These are phyloP conservation scores for Pseudeuparius sepicola DNA, from an alignment of 2,888 invertebrate species.

Conservation along the genomic window DNA sequence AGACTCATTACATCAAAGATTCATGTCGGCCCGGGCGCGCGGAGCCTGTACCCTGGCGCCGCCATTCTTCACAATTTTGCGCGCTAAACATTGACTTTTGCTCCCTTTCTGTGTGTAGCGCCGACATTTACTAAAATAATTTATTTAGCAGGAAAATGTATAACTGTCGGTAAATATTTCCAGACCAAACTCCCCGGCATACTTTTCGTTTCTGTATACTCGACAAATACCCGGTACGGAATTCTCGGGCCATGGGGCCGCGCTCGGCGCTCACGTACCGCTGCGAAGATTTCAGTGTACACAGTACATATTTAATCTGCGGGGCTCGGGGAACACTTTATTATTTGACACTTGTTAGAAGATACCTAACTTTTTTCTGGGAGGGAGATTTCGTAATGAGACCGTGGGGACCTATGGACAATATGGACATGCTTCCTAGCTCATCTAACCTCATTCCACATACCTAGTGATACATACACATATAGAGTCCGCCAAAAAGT, in stretches of 20 bases:
- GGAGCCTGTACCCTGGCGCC: slow-evolving; percentile 2
- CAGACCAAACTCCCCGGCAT: slow-evolving; percentile 39
- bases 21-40: too few species aligned
- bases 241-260: too few species aligned
- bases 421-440: too few species aligned
- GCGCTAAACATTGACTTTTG: slow-evolving; percentile 38
- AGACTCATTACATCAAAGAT: too few species aligned
- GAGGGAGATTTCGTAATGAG: too few species aligned
- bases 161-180: slow-evolving; percentile 43
- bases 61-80: slow-evolving; percentile 32
- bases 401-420: too few species aligned
- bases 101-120: slow-evolving; percentile 37
- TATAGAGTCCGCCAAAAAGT: too few species aligned
- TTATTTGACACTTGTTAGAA: slow-evolving; percentile 34
- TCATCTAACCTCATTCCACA: too few species aligned
- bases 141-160: slow-evolving; percentile 43
- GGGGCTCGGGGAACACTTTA: slow-evolving; percentile 29
- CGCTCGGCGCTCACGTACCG: too few species aligned
- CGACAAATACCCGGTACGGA: slow-evolving; percentile 38
- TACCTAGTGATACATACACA: too few species aligned
- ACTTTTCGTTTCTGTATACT: slow-evolving; percentile 39
- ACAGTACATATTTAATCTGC: slow-evolving; percentile 35
- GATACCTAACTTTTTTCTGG: too few species aligned
- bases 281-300: slow-evolving; percentile 37
- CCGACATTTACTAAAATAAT: slow-evolving; percentile 42